Evolutionary conservation across 2,113 vertebrate species (phyloP).

Genomic region (Heterochromis multidens): DNA sequence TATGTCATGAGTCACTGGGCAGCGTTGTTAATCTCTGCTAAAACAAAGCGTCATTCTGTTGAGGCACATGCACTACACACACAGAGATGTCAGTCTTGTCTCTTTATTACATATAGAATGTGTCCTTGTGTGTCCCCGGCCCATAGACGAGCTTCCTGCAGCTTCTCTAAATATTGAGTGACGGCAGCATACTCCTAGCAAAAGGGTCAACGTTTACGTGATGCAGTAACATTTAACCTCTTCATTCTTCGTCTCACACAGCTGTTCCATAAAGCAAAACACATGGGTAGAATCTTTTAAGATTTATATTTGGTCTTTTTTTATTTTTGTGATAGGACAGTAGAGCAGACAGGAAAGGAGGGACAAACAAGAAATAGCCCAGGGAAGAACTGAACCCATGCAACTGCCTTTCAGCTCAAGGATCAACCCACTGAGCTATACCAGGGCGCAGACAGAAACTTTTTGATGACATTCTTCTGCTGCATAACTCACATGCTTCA

Average conservation of each 20-base stretch:
- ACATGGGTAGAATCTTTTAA: not conserved
- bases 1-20: not conserved
- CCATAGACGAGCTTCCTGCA: not conserved
- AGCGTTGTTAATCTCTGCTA: not conserved
- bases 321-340: not conserved
- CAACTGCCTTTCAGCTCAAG: not conserved
- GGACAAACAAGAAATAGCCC: not conserved
- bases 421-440: not conserved
- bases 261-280: slow-evolving; percentile 32
- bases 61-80: not conserved
- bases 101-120: not conserved
- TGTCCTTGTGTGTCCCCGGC: not conserved
- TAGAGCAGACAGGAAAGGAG: not conserved
- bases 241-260: slow-evolving; percentile 7
- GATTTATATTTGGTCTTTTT: not conserved
- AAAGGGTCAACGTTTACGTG: slow-evolving; percentile 7
- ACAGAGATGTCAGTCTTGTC: not conserved
- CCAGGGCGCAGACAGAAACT: not conserved
- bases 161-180: slow-evolving; percentile 18
- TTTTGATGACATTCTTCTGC: not conserved
- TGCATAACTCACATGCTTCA: not conserved
- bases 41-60: not conserved
- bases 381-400: not conserved
- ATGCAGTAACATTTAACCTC: slow-evolving; percentile 21
- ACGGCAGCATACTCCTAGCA: slow-evolving; percentile 4